Percentiles rank a stretch among this genome's conserved stretches.
Conservation (phyloP, 2,113 vertebrate species). For the Dasypus novemcinctus region DNA sequence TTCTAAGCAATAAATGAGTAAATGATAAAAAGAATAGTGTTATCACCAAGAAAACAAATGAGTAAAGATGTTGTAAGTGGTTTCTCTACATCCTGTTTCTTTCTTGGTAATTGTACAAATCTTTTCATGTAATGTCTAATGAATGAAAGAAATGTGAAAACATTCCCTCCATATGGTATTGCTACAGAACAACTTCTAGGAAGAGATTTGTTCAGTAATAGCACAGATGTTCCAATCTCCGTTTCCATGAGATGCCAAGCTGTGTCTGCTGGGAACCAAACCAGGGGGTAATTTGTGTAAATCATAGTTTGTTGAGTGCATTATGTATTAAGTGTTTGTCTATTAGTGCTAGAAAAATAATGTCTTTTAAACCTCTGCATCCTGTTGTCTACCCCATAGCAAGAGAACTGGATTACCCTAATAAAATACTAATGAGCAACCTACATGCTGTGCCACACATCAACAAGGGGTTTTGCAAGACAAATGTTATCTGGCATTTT, state of each 20-base stretch:
- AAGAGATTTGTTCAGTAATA: constrained; percentile 63
- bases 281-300: constrained; percentile 67
- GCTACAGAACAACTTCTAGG: constrained; percentile 55
- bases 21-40: neutral
- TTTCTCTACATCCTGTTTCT: neutral
- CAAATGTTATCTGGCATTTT: constrained; percentile 56
- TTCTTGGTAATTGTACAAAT: constrained; percentile 51
- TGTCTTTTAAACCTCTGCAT: constrained; percentile 59
- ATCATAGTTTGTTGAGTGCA: constrained; percentile 67
- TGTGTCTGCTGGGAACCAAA: constrained; percentile 64
- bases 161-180: constrained; percentile 66
- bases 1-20: neutral
- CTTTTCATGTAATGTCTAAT: constrained; percentile 56
- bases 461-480: constrained; percentile 61
- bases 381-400: constrained; percentile 38
- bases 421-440: constrained; percentile 67
- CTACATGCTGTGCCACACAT: constrained; percentile 54
- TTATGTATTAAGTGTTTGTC: constrained; percentile 70
- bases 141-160: constrained; percentile 67
- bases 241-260: constrained; percentile 58
- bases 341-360: constrained; percentile 74
- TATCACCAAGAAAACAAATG: constrained; percentile 12
- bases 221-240: constrained; percentile 66
- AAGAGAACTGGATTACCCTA: constrained; percentile 56
- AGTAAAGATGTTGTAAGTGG: neutral